Base-by-base conservation (phyloP, 2,113 vertebrate species). In the Pholis gunnellus region DNA sequence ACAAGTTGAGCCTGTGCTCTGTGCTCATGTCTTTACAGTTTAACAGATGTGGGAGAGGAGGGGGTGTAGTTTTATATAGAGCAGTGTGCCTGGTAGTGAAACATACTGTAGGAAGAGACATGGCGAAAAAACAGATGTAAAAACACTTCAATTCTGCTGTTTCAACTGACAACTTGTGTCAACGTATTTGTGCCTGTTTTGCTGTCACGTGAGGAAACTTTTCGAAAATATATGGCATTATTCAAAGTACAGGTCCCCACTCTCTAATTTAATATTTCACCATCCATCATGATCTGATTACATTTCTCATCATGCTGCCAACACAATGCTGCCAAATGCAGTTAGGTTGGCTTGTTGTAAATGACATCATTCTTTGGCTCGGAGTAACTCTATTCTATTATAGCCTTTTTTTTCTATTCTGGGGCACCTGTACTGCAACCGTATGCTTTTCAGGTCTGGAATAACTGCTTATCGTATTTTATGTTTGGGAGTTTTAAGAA, bases 1-100 rank as follows among this genome's bases (percentile, higher is more conserved):
- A 92, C 91, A 92, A 92, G 84, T 91, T 86, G 74, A 87, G 89
- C 84, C 83, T 91, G 85, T 89, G 89, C 83, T 87, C 78, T 57
- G 60, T 29, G 73, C 81, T 84, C 85, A 71, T 79, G 89, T 88
- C 92, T 90, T 85, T 81, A 87, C 81, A 83, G 77, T 91, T 91
- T 87, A 88, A 86, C 93, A 93, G 87, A 90, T 92, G 90, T 93
- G 87, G 75, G 83, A 88, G 76, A 79, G 79, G 75, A 75, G 81
- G 66, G 75, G 79, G 71, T 81, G 83, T 77, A 75, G 79, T 88
- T 84, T 90, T 76, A 82, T 87, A 82, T 71, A 72, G 79, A 82
- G 80, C 79, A 56, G 65, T 50, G 25, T 46, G 81, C 80, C 63
- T 72, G 66, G 56, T 42, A 20, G 34, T 78, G 69, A 78, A 82